These are phyloP conservation scores for Phalacrocorax aristotelis DNA, from an alignment of 2,113 vertebrate species.

Conservation along the genomic window DNA sequence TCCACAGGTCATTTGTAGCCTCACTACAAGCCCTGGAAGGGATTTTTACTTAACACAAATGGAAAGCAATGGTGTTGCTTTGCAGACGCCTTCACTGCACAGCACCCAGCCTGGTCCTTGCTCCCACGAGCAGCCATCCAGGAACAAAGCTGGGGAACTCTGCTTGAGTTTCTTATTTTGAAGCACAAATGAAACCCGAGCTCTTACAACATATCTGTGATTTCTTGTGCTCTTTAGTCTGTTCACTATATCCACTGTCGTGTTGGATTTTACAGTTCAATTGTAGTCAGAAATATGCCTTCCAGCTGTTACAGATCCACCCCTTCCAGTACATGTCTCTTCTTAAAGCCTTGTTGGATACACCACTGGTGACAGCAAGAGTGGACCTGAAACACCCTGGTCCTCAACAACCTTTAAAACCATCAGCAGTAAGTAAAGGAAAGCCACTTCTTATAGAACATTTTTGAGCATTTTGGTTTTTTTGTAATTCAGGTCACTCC, in stretches of 20 bases:
- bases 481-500: background rate
- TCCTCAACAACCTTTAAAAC: background rate
- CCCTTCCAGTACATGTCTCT: accelerated
- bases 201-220: background rate
- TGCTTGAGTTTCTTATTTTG: background rate
- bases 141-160: background rate
- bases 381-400: background rate
- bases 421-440: background rate
- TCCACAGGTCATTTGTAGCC: background rate
- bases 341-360: background rate
- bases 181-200: background rate
- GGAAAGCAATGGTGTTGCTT: background rate
- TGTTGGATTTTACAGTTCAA: background rate
- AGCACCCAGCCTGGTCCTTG: background rate
- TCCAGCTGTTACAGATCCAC: background rate
- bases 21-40: background rate
- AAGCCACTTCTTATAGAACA: background rate
- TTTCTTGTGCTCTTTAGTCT: background rate
- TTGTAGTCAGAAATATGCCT: background rate
- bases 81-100: background rate
- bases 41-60: background rate
- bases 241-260: background rate
- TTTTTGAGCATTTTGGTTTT: background rate
- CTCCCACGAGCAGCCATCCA: background rate
- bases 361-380: background rate